A percentile compares a stretch with the other conserved stretches of the same genome.
Evolutionary conservation across 2,797 vertebrate genomes (phyloP).

Genomic region (Distichodus sexfasciatus): DNA sequence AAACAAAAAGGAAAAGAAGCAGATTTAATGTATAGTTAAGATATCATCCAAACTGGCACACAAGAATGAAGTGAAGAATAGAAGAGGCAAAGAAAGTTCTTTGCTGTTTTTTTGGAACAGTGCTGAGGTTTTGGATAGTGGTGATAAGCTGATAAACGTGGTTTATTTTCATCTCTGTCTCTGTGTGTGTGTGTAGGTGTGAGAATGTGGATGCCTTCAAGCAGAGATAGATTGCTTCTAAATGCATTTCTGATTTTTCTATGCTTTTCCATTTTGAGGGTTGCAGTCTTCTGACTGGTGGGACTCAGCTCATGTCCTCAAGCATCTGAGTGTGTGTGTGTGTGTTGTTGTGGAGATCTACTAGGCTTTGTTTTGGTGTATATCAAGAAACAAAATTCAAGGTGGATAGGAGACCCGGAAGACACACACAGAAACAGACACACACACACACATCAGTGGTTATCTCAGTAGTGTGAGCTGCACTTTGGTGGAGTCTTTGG

Average conservation of each 20-base stretch:
- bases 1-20: conserved; percentile 27
- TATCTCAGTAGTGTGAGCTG: conserved; percentile 7
- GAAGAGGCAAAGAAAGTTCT: conserved; percentile 9
- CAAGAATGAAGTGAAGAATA: not conserved
- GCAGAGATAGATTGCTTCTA: conserved; percentile 37
- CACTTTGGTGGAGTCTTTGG: not conserved
- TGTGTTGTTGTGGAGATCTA: conserved; percentile 5
- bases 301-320: conserved; percentile 30
- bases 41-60: conserved; percentile 15
- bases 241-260: conserved; percentile 34
- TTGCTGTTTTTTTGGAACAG: conserved; percentile 20
- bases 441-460: conserved; percentile 8
- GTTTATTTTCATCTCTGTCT: conserved; percentile 38
- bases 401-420: not conserved
- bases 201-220: not conserved
- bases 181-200: conserved; percentile 2
- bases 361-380: not conserved
- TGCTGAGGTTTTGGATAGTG: not conserved
- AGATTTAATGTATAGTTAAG: conserved; percentile 6
- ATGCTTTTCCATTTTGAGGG: conserved; percentile 32
- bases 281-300: conserved; percentile 19
- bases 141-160: not conserved
- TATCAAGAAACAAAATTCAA: not conserved
- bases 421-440: not conserved
- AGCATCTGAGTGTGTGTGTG: not conserved